Percentiles rank a stretch among this genome's conserved stretches.
Evolutionary conservation across 2,797 vertebrate species (phyloP).

Genomic region (Aeoliscus strigatus): DNA sequence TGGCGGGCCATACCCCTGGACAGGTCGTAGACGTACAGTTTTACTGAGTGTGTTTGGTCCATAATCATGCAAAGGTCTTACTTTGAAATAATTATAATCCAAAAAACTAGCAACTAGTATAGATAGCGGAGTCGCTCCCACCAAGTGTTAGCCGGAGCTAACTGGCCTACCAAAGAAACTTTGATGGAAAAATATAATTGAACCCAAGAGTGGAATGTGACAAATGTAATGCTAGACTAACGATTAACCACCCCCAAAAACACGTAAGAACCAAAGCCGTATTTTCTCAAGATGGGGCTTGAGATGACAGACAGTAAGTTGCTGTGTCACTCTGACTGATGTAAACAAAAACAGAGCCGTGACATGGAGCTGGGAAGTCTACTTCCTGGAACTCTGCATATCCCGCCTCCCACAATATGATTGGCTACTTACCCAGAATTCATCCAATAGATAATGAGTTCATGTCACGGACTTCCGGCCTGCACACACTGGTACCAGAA

Average conservation of each 20-base stretch:
- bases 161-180: conserved; percentile 12
- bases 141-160: too few relatives aligned
- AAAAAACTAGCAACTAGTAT: not conserved
- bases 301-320: not conserved
- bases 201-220: not conserved
- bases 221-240: not conserved
- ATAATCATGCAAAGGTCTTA: conserved; percentile 26
- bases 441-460: conserved; percentile 22
- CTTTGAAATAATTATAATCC: too few relatives aligned
- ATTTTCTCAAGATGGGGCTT: too few relatives aligned
- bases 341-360: conserved; percentile 19
- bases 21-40: conserved; percentile 88
- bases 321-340: conserved; percentile 43
- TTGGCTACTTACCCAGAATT: conserved; percentile 19
- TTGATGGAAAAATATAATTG: not conserved
- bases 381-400: conserved; percentile 2
- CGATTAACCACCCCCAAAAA: not conserved
- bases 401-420: conserved; percentile 14
- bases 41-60: conserved; percentile 73
- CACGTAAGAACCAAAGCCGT: not conserved
- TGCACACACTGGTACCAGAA: conserved; percentile 16
- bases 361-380: too few relatives aligned
- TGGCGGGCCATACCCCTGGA: conserved; percentile 88
- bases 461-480: not conserved
- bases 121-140: conserved; percentile 8